Evolutionary conservation across 2,113 vertebrate species (phyloP).

Genomic region (Alligator sinensis): DNA sequence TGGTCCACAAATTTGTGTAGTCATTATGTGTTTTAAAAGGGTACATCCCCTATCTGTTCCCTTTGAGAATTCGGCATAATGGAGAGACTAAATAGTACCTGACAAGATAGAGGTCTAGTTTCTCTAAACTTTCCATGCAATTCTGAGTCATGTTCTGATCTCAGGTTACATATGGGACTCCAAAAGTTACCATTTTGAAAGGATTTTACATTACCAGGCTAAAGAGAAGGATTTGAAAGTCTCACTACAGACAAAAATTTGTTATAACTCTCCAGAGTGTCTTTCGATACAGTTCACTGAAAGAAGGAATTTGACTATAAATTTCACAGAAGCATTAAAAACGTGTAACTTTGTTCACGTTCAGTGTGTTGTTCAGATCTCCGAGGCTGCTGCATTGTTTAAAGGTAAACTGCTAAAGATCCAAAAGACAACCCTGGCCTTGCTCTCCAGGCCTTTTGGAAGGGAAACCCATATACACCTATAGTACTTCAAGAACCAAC

Average conservation of each 20-base stretch:
- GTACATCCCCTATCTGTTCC: background rate
- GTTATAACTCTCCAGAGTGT: accelerated
- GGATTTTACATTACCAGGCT: background rate
- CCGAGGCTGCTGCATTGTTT: too few relatives aligned
- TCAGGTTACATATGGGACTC: background rate
- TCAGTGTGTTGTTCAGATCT: too few relatives aligned
- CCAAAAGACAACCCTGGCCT: too few relatives aligned
- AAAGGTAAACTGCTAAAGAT: too few relatives aligned
- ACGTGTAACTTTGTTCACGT: too few relatives aligned
- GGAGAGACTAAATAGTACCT: background rate
- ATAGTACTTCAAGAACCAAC: too few relatives aligned
- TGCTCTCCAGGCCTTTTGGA: too few relatives aligned
- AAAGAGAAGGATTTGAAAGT: background rate
- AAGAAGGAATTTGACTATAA: too few relatives aligned
- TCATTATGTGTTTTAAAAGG: background rate
- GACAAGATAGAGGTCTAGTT: background rate
- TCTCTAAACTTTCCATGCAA: background rate
- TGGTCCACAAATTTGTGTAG: background rate
- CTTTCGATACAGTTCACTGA: background rate
- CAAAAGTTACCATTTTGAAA: background rate
- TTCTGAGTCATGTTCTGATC: background rate
- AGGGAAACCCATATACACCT: too few relatives aligned
- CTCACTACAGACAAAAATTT: too few relatives aligned
- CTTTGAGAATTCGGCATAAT: background rate
- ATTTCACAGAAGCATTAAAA: too few relatives aligned